These are phyloP conservation scores for Latheticus oryzae DNA, from an alignment of 2,888 invertebrate species.

Conservation along the genomic window DNA sequence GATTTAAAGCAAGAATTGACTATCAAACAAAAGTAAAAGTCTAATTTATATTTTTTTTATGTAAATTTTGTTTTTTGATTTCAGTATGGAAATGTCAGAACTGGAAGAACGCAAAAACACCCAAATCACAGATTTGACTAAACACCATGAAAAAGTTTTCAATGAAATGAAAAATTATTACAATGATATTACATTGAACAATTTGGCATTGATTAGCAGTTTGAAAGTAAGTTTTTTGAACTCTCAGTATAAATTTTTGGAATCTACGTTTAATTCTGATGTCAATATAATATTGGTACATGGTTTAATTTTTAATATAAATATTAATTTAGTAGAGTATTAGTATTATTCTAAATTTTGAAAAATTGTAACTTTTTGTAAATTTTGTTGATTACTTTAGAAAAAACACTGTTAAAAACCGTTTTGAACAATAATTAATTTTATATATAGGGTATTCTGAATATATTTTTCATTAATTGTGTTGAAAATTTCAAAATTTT, in stretches of 20 bases:
- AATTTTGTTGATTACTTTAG: no score
- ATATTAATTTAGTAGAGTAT: constrained; percentile 60
- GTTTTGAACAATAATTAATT: no score
- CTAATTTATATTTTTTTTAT: constrained; percentile 9
- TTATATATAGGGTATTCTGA: no score
- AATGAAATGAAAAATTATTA: constrained; percentile 94
- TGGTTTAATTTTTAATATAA: no score
- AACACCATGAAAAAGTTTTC: constrained; percentile 86
- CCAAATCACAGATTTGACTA: constrained; percentile 81
- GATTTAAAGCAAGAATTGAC: constrained; percentile 78
- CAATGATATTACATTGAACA: constrained; percentile 93
- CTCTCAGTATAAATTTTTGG: background rate
- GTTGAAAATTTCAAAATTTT: no score
- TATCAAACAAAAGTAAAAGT: constrained; percentile 70
- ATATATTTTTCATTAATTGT: no score
- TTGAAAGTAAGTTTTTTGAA: constrained; percentile 70
- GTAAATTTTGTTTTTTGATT: constrained; percentile 2
- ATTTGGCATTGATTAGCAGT: constrained; percentile 89
- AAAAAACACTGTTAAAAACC: no score
- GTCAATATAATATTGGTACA: no score
- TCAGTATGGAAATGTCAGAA: constrained; percentile 84
- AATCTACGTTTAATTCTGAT: no score
- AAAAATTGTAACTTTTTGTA: background rate
- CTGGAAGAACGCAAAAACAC: constrained; percentile 92
- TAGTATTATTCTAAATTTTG: background rate